These are phyloP conservation scores for Drosophila takahashii DNA, from an alignment of 1,140 invertebrate species.

Conservation along the genomic window DNA sequence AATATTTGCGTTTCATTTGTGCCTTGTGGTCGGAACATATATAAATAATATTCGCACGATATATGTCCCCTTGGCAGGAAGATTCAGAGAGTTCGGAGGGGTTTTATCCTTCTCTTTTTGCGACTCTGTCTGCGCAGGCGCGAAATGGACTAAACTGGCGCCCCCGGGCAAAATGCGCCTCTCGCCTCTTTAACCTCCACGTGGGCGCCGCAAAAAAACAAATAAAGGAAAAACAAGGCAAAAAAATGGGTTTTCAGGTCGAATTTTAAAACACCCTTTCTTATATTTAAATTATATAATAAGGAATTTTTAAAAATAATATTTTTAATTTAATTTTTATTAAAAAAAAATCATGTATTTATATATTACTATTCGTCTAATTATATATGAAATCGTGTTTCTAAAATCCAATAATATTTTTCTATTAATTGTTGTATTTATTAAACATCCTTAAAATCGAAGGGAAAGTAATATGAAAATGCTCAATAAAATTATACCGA, in stretches of 20 bases:
- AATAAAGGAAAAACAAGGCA: constrained; percentile 4
- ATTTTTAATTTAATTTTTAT: too few species aligned
- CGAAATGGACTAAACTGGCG: constrained; percentile 71
- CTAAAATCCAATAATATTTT: too few species aligned
- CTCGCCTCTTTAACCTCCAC: constrained; percentile 65
- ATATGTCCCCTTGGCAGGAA: constrained; percentile 81
- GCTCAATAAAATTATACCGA: neutral
- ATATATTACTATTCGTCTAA: too few species aligned
- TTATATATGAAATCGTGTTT: too few species aligned
- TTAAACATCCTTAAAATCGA: too few species aligned
- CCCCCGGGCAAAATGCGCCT: constrained; percentile 65
- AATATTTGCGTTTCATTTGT: constrained; percentile 78
- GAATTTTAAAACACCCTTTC: constrained; percentile 1
- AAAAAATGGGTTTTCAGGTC: neutral
- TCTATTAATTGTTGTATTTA: too few species aligned
- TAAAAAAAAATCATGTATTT: too few species aligned
- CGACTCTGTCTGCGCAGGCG: constrained; percentile 65
- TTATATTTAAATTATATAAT: neutral
- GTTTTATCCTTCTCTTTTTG: constrained; percentile 8
- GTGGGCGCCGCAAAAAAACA: constrained; percentile 66
- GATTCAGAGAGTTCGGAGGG: constrained; percentile 41
- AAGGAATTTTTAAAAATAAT: too few species aligned
- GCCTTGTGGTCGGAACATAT: constrained; percentile 55
- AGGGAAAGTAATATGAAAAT: too few species aligned
- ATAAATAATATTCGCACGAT: constrained; percentile 84